Evolutionary conservation across 2,797 vertebrate species (phyloP).

Genomic region (Molothrus aeneus): DNA sequence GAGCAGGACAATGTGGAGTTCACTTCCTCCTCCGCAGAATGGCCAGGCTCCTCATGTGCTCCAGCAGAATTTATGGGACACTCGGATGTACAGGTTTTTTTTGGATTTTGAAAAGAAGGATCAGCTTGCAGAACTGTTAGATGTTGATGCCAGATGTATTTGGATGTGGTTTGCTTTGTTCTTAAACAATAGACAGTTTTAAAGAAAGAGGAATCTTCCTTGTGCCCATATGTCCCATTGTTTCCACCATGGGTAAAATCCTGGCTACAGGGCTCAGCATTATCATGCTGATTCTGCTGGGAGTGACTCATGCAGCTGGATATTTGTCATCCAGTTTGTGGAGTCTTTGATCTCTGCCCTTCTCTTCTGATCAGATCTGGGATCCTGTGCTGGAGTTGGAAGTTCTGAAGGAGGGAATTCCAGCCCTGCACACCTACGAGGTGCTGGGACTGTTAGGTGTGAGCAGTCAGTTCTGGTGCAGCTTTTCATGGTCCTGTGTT

Average conservation of each 20-base stretch:
- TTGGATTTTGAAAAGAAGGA: neutral
- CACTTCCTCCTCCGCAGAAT: neutral
- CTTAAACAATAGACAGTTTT: conserved; percentile 51
- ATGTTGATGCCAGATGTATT: conserved; percentile 51
- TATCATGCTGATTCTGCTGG: conserved; percentile 37
- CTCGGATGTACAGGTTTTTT: neutral
- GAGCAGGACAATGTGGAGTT: neutral
- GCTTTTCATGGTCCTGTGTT: neutral
- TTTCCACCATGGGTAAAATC: conserved; percentile 22
- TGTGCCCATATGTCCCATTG: conserved; percentile 51
- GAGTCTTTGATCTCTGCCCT: conserved; percentile 17
- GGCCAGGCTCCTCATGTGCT: neutral
- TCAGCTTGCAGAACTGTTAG: conserved; percentile 17
- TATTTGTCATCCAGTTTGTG: conserved; percentile 5
- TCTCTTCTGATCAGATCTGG: neutral
- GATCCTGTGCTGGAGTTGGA: neutral
- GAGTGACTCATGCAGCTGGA: neutral
- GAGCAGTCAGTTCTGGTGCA: neutral
- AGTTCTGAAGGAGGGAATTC: neutral
- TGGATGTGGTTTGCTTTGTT: conserved; percentile 68
- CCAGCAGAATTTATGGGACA: neutral
- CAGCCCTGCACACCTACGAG: neutral
- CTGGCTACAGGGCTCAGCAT: conserved; percentile 6
- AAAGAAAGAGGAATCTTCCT: conserved; percentile 38
- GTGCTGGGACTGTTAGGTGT: neutral